Conservation (phyloP, 2,888 invertebrate species). For the Cerastis leucographa region DNA sequence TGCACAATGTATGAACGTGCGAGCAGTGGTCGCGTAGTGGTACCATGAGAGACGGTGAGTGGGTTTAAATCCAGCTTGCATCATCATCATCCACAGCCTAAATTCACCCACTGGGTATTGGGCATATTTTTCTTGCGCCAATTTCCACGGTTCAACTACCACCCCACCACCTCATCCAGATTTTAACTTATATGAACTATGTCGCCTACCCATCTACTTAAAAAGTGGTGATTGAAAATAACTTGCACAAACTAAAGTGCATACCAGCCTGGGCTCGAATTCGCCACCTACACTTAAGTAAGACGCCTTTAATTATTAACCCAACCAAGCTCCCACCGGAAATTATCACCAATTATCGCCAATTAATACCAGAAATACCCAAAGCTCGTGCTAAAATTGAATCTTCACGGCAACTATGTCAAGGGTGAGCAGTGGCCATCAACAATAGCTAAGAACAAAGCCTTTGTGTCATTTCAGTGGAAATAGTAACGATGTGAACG, state of each 20-base stretch:
- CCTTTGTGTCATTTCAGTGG: conserved; percentile 21
- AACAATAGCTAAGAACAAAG: conserved; percentile 42
- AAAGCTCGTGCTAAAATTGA: conserved; percentile 26
- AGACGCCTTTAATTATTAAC: not conserved
- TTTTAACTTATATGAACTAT: too few species aligned
- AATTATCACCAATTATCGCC: conserved; percentile 58
- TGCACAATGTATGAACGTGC: not conserved
- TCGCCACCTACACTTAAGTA: not conserved
- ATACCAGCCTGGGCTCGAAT: not conserved
- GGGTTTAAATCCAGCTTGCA: not conserved
- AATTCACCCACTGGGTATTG: too few species aligned
- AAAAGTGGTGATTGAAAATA: not conserved
- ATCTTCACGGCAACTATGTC: conserved; percentile 46
- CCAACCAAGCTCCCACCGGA: conserved; percentile 13
- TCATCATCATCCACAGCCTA: too few species aligned
- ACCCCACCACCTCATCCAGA: too few species aligned
- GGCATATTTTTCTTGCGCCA: too few species aligned
- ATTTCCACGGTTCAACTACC: too few species aligned
- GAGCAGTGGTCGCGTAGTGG: not conserved
- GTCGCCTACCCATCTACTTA: too few species aligned
- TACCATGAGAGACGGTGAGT: not conserved
- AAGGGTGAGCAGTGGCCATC: conserved; percentile 48
- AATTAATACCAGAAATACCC: conserved; percentile 52
- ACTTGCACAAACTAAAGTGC: not conserved
- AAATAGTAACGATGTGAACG: conserved; percentile 6